Evolutionary conservation across 2,113 vertebrate genomes (phyloP), one percentile per base, ranked within the genome.

Genomic region (Bettongia penicillata): DNA sequence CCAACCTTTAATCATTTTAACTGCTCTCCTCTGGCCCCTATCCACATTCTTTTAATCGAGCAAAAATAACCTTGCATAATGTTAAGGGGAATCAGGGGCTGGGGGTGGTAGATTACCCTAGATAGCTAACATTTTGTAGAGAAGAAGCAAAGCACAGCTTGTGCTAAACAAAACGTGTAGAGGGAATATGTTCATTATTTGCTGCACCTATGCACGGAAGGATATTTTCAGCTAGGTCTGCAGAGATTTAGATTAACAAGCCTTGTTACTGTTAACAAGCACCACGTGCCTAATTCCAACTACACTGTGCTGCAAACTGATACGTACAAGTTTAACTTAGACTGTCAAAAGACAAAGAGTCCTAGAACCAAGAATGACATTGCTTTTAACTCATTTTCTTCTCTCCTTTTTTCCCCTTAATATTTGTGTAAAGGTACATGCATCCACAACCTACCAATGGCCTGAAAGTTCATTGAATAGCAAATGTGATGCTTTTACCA

Each of bases 231-330:
- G 50, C 26, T 23, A 23, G 0, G 23, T 94, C 94, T 95, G 68
- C 51, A 84, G 94, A 96, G 89, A 95, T 91, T 95, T 93, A n/a
- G 90, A 95, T 92, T 96, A 96, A 95, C 22, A 94, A 93, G 19
- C 0, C 94, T 95, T 96, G 52, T 93, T 97, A 50, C 68, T 93
- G 89, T 91, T 96, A 94, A 96, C 50, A 97, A 91, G 43, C 51
- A 47, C 47, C 8, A 0, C 91, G 48, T 93, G 49, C 50, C 90
- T 91, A 53, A 91, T 95, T 96, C 93, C 53, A 97, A 95, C 14
- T 25, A 91, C 11, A 55, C 24, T 93, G 11, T 91, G 93, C 89
- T 90, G 2, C n/a, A 57, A 91, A 28, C n/a, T 95, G 68, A 93
- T 25, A 96, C 6, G 48, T 90, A 28, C 1, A 51, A 0, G 0